Conservation (phyloP, 2,888 invertebrate genomes). For the Saturnia japonica region DNA sequence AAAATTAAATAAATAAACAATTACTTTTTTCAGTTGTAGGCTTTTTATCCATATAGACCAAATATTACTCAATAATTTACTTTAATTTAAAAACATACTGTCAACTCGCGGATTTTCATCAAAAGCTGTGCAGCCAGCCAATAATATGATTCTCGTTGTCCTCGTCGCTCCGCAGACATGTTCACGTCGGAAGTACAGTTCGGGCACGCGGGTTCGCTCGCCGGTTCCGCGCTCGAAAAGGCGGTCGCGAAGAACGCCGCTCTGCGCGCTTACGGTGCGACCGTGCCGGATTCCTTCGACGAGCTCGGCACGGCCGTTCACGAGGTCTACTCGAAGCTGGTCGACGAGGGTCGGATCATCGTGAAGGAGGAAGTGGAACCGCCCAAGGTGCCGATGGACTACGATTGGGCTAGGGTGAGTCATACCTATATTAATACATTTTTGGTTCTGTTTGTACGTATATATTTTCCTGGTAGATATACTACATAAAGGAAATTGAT, state of each 20-base stretch:
- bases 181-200: conserved; percentile 97
- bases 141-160: too few species aligned
- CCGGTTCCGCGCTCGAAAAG: conserved; percentile 96
- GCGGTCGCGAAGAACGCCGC: conserved; percentile 96
- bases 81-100: too few species aligned
- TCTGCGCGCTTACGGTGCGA: conserved; percentile 90
- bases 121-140: too few species aligned
- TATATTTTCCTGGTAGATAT: too few species aligned
- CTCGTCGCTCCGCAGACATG: conserved; percentile 81
- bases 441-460: too few species aligned
- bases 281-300: conserved; percentile 97
- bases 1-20: too few species aligned
- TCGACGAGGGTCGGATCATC: conserved; percentile 90
- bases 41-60: too few species aligned
- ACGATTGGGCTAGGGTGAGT: conserved; percentile 95
- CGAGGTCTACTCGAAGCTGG: conserved; percentile 87
- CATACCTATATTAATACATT: too few species aligned
- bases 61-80: too few species aligned
- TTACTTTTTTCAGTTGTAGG: too few species aligned
- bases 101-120: too few species aligned
- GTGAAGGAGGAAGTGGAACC: conserved; percentile 96
- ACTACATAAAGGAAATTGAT: too few species aligned
- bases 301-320: conserved; percentile 83
- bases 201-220: conserved; percentile 99
- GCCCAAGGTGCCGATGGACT: conserved; percentile 99